Evolutionary conservation across 1,140 invertebrate species (phyloP).

Genomic region (Rhagoletis pomonella): DNA sequence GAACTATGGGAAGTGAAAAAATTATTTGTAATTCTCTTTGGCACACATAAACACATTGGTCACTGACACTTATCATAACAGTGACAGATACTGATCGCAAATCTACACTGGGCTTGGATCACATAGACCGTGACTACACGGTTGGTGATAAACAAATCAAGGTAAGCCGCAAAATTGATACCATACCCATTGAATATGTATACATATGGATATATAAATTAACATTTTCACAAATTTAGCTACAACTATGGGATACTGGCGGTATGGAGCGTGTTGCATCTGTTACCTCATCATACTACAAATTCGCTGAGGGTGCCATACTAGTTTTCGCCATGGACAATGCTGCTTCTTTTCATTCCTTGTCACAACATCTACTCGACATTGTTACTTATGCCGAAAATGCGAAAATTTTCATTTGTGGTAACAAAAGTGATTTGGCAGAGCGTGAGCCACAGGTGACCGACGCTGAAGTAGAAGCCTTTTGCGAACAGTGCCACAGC

Average conservation of each 20-base stretch:
- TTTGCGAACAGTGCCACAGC: constrained; percentile 95
- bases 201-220: constrained; percentile 39
- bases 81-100: constrained; percentile 85
- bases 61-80: constrained; percentile 54
- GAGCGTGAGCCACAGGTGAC: constrained; percentile 82
- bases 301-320: constrained; percentile 93
- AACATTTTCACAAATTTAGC: constrained; percentile 75
- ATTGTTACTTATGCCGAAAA: constrained; percentile 94
- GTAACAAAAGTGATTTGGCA: constrained; percentile 90
- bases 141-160: constrained; percentile 85
- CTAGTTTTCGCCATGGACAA: constrained; percentile 93
- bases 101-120: constrained; percentile 93
- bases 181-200: background rate
- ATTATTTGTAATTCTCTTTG: constrained; percentile 24
- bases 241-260: constrained; percentile 95
- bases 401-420: constrained; percentile 94
- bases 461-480: constrained; percentile 91
- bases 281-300: constrained; percentile 95
- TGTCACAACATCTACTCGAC: constrained; percentile 92
- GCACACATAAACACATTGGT: constrained; percentile 77
- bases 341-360: constrained; percentile 91
- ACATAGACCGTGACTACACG: constrained; percentile 87
- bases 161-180: constrained; percentile 74
- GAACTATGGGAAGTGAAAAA: background rate
- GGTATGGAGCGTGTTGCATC: constrained; percentile 95